Base-by-base conservation (phyloP, 2,888 invertebrate genomes). In the Chloroclystis v-ata region DNA sequence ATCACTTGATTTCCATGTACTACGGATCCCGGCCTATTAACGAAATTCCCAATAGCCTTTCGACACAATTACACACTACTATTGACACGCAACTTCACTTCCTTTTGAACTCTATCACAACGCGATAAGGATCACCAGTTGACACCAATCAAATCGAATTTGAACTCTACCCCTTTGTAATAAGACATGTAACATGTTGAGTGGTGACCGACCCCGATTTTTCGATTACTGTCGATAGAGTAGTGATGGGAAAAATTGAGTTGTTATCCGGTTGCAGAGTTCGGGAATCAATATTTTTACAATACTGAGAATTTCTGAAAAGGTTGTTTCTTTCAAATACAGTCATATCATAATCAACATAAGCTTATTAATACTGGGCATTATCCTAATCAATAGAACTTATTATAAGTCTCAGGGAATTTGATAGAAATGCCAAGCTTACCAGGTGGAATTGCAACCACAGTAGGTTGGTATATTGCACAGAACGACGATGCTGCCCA, bases 161-260 rank as follows among this genome's bases (percentile, higher is more conserved):
- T 48, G 52, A 44, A 46, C 56, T 53, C 32, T 56, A 40, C 10
- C 13, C 16, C 24, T n/a, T 12, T 14, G 46, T 14, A 10, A 47
- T 49, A 50, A 45, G 52, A 28, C 39, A 20, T 33, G 33, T 20
- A 33, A 38, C 16, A 11, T 28, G 39, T 16, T 45, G 40, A 47
- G 44, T 53, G 40, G 39, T 24, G 38, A 28, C 11, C 38, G 46
- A 39, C 49, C 54, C 48, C 49, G 55, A 60, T 59, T 65, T 65
- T 67, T 67, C 65, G 68, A 69, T 69, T 67, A 66, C 57, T 53
- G 50, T 54, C 51, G 47, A 46, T 37, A 56, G 50, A 47, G 28
- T 51, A 53, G 48, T 39, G 50, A 47, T 49, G 53, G 40, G 39
- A 26, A 20, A 33, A 10, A n/a, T 26, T 28, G 33, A 33, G 25